Percentiles rank a stretch among this genome's conserved stretches.
These are phyloP conservation scores for Porites evermanni DNA, from an alignment of 92 coral and sea anemone genomes.

Conservation along the genomic window DNA sequence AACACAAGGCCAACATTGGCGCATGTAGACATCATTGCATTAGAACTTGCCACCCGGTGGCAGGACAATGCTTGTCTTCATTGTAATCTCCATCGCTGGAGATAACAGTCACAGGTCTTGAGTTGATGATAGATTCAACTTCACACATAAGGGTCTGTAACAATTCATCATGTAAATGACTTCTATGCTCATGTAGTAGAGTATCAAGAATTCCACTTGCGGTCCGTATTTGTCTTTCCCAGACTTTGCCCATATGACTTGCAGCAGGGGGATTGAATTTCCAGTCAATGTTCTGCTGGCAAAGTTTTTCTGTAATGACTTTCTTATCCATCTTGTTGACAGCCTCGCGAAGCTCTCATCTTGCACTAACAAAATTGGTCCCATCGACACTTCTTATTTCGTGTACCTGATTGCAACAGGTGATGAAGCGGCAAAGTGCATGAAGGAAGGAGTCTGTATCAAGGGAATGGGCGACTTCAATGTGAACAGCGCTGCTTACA, in stretches of 20 bases:
- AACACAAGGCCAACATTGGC: not conserved
- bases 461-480: conserved; percentile 63
- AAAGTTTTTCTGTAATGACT: conserved; percentile 38
- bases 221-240: conserved; percentile 59
- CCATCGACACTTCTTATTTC: conserved; percentile 56
- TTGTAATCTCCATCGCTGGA: not conserved
- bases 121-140: conserved; percentile 23
- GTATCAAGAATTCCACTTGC: conserved; percentile 40
- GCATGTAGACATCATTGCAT: conserved; percentile 2
- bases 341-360: conserved; percentile 46
- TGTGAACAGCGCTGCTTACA: conserved; percentile 67
- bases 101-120: conserved; percentile 3
- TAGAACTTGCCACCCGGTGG: conserved; percentile 1
- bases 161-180: conserved; percentile 49
- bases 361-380: conserved; percentile 61
- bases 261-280: conserved; percentile 55
- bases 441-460: conserved; percentile 63
- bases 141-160: not conserved
- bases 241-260: conserved; percentile 69
- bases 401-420: conserved; percentile 56
- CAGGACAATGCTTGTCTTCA: not conserved
- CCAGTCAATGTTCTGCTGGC: conserved; percentile 51
- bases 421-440: conserved; percentile 63
- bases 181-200: conserved; percentile 42
- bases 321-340: conserved; percentile 60